phyloP scores from a whole-genome alignment of 2,797 vertebrate genomes.

The Halcyon badia region DNA sequence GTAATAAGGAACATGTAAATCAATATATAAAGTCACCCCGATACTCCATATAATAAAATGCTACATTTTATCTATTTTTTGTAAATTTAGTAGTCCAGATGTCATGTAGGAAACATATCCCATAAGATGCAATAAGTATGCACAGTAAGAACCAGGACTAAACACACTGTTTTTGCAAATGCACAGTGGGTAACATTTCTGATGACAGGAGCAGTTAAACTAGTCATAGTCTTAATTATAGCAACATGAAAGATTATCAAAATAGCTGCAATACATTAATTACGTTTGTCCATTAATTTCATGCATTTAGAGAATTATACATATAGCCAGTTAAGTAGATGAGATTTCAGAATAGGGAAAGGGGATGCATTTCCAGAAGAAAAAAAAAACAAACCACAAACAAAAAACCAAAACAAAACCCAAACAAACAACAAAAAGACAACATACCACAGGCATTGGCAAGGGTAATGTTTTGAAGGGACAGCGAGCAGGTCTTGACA shows the following conservation, averaged over 20 bases:
- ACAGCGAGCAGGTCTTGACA: background rate
- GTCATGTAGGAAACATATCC: background rate
- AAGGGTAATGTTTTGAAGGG: background rate
- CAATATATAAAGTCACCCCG: conserved; percentile 1
- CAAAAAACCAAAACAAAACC: no score
- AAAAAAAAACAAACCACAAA: background rate
- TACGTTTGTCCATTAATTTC: background rate
- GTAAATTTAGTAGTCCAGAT: conserved; percentile 44
- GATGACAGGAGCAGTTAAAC: background rate
- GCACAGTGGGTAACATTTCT: conserved; percentile 4
- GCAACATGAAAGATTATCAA: conserved; percentile 10
- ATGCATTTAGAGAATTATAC: background rate
- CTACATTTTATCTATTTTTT: conserved; percentile 63
- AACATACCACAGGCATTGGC: background rate
- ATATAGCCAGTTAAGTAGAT: background rate
- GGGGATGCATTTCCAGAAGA: background rate
- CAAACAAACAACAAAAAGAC: no score
- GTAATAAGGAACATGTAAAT: conserved; percentile 42
- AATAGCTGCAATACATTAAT: conserved; percentile 1
- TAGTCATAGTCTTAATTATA: conserved; percentile 14
- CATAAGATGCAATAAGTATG: background rate
- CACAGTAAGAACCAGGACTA: background rate
- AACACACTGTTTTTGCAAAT: background rate
- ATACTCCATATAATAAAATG: conserved; percentile 44
- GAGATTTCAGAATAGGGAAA: background rate